Evolutionary conservation across 2,888 invertebrate genomes (phyloP).

Genomic region (Camponotus fellah): DNA sequence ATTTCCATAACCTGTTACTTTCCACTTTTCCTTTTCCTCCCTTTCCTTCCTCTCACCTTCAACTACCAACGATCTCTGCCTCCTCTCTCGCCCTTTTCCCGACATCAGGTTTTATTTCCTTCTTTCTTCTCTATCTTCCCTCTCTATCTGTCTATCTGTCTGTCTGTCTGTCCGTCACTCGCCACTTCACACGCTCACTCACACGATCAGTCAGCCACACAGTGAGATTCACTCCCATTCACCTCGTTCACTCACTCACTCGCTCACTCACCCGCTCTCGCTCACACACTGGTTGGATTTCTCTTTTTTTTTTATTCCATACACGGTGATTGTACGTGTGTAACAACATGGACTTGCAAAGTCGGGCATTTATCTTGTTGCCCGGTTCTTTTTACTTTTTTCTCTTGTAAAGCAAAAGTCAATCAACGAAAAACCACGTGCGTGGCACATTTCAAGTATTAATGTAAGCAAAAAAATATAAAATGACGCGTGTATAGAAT

Average conservation of each 20-base stretch:
- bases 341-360: slow-evolving; percentile 63
- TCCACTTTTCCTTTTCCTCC: slow-evolving; percentile 43
- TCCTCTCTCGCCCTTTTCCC: slow-evolving; percentile 56
- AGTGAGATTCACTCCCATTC: slow-evolving; percentile 69
- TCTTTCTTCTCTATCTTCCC: slow-evolving; percentile 68
- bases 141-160: slow-evolving; percentile 73
- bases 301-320: slow-evolving; percentile 67
- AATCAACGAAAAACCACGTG: not conserved
- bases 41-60: slow-evolving; percentile 56
- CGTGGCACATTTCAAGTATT: not conserved
- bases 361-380: slow-evolving; percentile 45
- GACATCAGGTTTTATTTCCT: slow-evolving; percentile 56
- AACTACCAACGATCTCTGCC: slow-evolving; percentile 53
- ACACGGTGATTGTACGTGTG: slow-evolving; percentile 75
- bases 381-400: not conserved
- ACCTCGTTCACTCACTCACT: slow-evolving; percentile 69
- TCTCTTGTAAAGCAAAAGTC: not conserved
- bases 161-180: slow-evolving; percentile 77
- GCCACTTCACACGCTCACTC: slow-evolving; percentile 76
- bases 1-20: slow-evolving; percentile 37
- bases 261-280: slow-evolving; percentile 65
- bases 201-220: slow-evolving; percentile 68
- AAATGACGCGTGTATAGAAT: not conserved
- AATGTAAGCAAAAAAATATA: not conserved
- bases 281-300: slow-evolving; percentile 68